Percentiles rank a stretch among this genome's conserved stretches.
These are phyloP conservation scores for Byasa hedistus DNA, from an alignment of 2,888 invertebrate species.

Conservation along the genomic window DNA sequence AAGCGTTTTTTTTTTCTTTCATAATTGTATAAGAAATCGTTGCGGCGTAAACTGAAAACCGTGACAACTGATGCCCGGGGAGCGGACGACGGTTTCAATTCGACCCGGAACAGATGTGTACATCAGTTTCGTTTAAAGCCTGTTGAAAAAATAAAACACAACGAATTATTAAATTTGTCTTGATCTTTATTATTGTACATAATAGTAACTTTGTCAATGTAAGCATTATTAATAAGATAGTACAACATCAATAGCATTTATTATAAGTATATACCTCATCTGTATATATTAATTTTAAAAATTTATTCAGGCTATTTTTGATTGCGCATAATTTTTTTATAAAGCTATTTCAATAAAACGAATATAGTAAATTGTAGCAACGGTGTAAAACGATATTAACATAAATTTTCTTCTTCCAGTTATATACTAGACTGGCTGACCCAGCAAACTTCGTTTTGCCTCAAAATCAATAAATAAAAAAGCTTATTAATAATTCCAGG, in stretches of 20 bases:
- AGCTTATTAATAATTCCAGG: no score
- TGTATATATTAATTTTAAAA: no score
- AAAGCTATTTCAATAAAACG: no score
- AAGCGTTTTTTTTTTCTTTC: not conserved
- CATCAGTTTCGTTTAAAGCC: not conserved
- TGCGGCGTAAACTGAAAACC: constrained; percentile 30
- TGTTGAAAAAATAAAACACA: not conserved
- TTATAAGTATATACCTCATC: no score
- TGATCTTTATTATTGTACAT: not conserved
- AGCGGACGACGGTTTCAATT: constrained; percentile 39
- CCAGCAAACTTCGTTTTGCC: no score
- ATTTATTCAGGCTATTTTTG: no score
- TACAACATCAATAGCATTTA: not conserved
- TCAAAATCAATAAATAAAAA: no score
- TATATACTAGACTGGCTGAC: no score
- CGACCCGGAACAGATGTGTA: constrained; percentile 40
- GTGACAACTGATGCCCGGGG: constrained; percentile 42
- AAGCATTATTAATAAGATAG: not conserved
- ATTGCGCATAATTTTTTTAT: no score
- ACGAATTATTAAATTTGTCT: not conserved
- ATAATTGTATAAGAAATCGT: constrained; percentile 22
- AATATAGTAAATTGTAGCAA: no score
- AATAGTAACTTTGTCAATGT: not conserved
- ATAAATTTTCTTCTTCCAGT: no score
- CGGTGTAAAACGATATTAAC: no score